Evolutionary conservation across 2,797 vertebrate genomes (phyloP).

Genomic region (Steatocranus sp.): DNA sequence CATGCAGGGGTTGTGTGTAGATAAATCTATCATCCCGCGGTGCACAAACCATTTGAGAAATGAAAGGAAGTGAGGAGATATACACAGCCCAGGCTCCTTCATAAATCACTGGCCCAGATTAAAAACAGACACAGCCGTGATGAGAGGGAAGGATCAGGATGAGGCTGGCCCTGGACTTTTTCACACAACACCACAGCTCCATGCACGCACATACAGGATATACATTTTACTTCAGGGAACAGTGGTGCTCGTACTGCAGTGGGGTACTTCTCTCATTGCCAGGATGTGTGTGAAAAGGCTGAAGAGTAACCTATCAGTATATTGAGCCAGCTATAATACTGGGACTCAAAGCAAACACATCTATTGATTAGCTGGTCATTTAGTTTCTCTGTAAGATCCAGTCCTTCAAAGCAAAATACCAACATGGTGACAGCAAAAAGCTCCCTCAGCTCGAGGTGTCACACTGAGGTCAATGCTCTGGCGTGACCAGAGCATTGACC

Average conservation of each 20-base stretch:
- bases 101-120: slow-evolving; percentile 95
- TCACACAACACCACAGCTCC: slow-evolving; percentile 40
- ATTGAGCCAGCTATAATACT: neutral
- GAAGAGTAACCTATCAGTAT: neutral
- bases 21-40: slow-evolving; percentile 96
- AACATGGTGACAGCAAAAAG: neutral
- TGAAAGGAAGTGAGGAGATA: slow-evolving; percentile 96
- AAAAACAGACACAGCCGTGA: slow-evolving; percentile 91
- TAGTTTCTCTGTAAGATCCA: neutral
- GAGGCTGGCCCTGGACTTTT: slow-evolving; percentile 39
- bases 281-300: neutral
- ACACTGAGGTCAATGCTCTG: neutral
- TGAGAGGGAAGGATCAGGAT: slow-evolving; percentile 67
- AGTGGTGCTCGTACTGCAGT: neutral
- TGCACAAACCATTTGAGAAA: slow-evolving; percentile 97
- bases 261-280: neutral
- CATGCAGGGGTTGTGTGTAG: slow-evolving; percentile 93
- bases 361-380: neutral
- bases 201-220: slow-evolving; percentile 7
- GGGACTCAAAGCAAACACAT: neutral
- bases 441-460: neutral
- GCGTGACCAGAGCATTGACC: no score
- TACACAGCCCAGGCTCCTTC: slow-evolving; percentile 84
- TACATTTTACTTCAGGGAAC: neutral
- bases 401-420: neutral